A percentile compares a stretch with the other conserved stretches of the same genome.
phyloP scores from a whole-genome alignment of 2,888 invertebrate species.

The Tricholauxania praeusta region DNA sequence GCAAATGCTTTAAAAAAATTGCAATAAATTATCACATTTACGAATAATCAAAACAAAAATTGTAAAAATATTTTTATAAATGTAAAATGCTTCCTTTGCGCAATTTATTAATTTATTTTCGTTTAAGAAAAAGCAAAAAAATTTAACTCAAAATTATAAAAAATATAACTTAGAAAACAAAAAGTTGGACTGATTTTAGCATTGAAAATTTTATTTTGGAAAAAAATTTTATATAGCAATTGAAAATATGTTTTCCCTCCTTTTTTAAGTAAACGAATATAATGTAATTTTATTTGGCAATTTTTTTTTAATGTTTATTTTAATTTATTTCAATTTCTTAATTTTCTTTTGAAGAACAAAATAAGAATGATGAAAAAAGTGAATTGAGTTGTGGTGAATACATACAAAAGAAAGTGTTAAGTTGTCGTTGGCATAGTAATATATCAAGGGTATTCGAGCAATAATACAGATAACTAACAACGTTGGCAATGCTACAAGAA shows the following conservation, averaged over 20 bases:
- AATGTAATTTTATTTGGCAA: conserved; percentile 45
- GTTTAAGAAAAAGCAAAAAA: background rate
- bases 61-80: conserved; percentile 10
- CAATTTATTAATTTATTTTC: background rate
- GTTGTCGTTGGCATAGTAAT: no score
- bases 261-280: conserved; percentile 23
- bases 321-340: conserved; percentile 13
- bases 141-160: conserved; percentile 27
- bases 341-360: conserved; percentile 16
- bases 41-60: conserved; percentile 5
- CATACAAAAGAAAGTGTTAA: conserved; percentile 7
- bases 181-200: conserved; percentile 63
- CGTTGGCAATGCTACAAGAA: no score
- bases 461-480: no score
- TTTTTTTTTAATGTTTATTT: conserved; percentile 13
- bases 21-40: background rate
- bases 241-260: conserved; percentile 46
- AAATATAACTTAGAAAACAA: conserved; percentile 27
- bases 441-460: no score
- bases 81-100: conserved; percentile 6
- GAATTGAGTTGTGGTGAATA: conserved; percentile 58
- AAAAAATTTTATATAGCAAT: conserved; percentile 48
- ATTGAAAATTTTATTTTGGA: conserved; percentile 51
- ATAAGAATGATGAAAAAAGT: conserved; percentile 49
- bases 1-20: background rate